Percentiles rank a stretch among this genome's conserved stretches.
Conservation (phyloP, 2,113 vertebrate genomes). For the Eupsittula cactorum region DNA sequence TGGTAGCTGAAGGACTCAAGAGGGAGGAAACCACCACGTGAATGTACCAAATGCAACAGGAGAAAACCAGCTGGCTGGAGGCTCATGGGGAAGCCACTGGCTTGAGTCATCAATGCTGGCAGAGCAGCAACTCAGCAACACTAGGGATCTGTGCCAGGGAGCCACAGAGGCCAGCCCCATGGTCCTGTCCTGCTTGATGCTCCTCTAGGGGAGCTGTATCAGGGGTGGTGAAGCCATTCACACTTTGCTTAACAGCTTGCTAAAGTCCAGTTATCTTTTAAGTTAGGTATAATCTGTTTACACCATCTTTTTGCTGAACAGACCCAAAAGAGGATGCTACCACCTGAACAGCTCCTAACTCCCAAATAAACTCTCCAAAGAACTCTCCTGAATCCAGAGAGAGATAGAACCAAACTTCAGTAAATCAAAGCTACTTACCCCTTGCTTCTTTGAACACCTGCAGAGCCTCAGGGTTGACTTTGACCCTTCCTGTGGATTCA, state of each 20-base stretch:
- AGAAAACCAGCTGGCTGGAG: background rate
- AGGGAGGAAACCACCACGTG: background rate
- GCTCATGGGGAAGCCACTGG: background rate
- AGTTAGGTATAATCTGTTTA: background rate
- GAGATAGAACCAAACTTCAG: background rate
- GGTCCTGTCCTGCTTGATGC: background rate
- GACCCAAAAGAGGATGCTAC: background rate
- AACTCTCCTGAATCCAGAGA: background rate
- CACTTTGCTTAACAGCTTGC: background rate
- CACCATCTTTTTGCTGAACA: background rate
- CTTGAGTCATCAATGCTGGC: background rate
- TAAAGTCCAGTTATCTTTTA: background rate
- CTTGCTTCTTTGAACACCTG: slow-evolving; percentile 83
- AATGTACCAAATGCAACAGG: background rate
- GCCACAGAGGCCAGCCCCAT: background rate
- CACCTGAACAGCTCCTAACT: background rate
- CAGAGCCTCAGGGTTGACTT: slow-evolving; percentile 86
- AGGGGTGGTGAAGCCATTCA: background rate
- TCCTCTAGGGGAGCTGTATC: background rate
- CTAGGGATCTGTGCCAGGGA: background rate
- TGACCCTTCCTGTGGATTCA: slow-evolving; percentile 78
- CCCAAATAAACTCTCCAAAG: background rate
- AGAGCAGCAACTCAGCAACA: background rate
- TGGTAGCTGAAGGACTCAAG: background rate
- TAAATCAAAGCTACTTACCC: slow-evolving; percentile 78